Base-by-base conservation (phyloP, 2,888 invertebrate genomes). In the Escarpia spicata region DNA sequence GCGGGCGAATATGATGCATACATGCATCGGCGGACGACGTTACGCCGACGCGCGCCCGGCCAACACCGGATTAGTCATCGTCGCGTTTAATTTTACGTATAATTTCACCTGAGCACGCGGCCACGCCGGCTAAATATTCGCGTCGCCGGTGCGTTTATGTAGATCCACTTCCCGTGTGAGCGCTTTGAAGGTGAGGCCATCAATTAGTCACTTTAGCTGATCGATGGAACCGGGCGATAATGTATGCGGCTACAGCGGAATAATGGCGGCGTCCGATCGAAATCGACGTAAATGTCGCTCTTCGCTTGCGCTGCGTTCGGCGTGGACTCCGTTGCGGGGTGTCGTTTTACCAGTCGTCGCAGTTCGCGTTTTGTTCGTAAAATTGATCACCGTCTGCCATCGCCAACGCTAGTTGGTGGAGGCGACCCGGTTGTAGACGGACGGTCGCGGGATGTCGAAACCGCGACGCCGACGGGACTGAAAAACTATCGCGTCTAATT, bases 11-110 rank as follows among this genome's bases (percentile, higher is more conserved):
- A n/a, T n/a, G 75, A 75, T n/a, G 75, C 26, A 75, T n/a, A 75
- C 15, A 75, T 52, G 75, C 75, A 26, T 75, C 75, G 75, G n/a
- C 75, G 19, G 75, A 26, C 75, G 26, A 4, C n/a, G 75, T 26
- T 26, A 26, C 75, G n/a, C 75, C 6, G 6, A 6, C 6, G 19
- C 75, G n/a, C 75, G 26, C 6, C 75, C 26, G 75, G 75, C 19
- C 75, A n/a, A 26, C 75, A 75, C 75, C 26, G 75, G 75, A 75
- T 75, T 75, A 75, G 75, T 75, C 75, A 75, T 75, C 26, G 75
- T 75, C 75, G 75, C 75, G 75, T 75, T 75, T 75, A 75, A 75
- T 75, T 75, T 75, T 75, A 75, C 75, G 75, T 75, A 75, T 75
- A 75, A 75, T 75, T 75, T 75, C 75, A 75, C 75, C 75, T 75